Percentiles rank a stretch among this genome's conserved stretches.
phyloP scores from a whole-genome alignment of 2,113 vertebrate species.

The Clinocottus analis region DNA sequence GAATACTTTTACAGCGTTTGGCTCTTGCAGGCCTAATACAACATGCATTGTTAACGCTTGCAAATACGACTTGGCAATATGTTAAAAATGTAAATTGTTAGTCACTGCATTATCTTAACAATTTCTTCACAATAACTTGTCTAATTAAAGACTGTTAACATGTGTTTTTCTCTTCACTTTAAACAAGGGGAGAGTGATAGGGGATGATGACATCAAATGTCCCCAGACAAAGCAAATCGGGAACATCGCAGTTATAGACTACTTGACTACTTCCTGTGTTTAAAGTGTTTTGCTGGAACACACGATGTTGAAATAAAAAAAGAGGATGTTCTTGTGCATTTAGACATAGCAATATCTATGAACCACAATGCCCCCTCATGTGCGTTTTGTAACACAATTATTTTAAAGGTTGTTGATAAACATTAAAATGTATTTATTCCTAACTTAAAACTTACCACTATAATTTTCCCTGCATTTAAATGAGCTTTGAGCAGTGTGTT shows the following conservation, averaged over 20 bases:
- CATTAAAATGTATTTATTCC: background rate
- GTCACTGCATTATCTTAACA: background rate
- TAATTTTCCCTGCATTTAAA: constrained; percentile 10
- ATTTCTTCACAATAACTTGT: background rate
- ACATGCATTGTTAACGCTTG: background rate
- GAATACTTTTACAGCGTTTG: constrained; percentile 3
- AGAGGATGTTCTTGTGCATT: background rate
- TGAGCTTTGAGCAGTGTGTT: background rate
- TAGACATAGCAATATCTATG: background rate
- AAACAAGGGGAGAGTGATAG: background rate
- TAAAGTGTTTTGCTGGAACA: background rate
- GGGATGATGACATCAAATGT: constrained; percentile 1
- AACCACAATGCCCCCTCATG: background rate
- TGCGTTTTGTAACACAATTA: background rate
- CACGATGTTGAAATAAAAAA: constrained; percentile 4
- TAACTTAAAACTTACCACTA: background rate
- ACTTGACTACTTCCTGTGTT: background rate
- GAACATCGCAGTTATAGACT: constrained; percentile 1
- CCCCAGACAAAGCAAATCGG: background rate
- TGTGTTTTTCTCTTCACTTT: background rate
- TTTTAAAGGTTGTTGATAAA: constrained; percentile 1
- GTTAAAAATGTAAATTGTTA: background rate
- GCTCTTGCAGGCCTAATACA: background rate
- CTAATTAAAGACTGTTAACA: background rate
- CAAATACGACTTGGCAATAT: background rate